phyloP scores from a whole-genome alignment of 2,113 vertebrate species.

The Tupaia chinensis region DNA sequence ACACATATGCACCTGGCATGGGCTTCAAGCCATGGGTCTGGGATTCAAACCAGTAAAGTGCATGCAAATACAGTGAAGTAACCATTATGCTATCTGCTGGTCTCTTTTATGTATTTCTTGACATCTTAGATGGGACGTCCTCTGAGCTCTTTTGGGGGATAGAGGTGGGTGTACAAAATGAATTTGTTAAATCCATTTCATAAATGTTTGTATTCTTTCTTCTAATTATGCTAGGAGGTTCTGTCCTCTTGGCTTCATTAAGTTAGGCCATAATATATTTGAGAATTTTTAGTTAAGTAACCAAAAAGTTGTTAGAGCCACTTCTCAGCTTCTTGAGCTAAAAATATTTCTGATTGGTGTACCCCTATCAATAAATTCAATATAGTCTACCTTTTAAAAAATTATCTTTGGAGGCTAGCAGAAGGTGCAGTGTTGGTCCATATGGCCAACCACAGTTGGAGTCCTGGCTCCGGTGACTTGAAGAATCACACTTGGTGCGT shows the following conservation, averaged over 20 bases:
- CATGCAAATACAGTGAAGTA: too few relatives aligned
- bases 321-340: not conserved
- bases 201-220: not conserved
- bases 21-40: too few relatives aligned
- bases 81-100: too few relatives aligned
- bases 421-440: too few relatives aligned
- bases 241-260: not conserved
- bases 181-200: not conserved
- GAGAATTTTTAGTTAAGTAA: not conserved
- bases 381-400: not conserved
- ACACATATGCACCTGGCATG: too few relatives aligned
- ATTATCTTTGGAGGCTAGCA: not conserved
- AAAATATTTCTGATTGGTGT: not conserved
- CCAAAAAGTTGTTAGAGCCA: not conserved
- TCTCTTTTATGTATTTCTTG: not conserved
- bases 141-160: not conserved
- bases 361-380: constrained; percentile 10
- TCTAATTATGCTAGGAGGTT: not conserved
- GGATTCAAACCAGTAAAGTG: too few relatives aligned
- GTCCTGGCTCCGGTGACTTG: too few relatives aligned
- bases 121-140: not conserved
- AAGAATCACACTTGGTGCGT: too few relatives aligned
- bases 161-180: not conserved
- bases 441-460: too few relatives aligned
- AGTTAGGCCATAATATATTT: not conserved